phyloP scores from a whole-genome alignment of 2,888 invertebrate genomes.

The Diarsia dahlii region DNA sequence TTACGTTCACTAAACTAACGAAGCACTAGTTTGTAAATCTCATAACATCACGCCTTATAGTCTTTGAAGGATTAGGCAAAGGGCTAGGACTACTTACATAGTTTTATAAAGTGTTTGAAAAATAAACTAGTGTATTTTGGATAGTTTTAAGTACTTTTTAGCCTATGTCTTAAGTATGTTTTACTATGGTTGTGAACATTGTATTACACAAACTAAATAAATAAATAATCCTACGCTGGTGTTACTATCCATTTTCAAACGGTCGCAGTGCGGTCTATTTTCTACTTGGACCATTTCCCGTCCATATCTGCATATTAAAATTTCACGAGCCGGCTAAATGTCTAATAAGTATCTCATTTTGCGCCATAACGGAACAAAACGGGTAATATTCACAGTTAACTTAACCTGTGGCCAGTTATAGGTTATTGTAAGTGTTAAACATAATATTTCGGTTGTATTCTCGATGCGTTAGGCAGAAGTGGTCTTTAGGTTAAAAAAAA shows the following conservation, averaged over 20 bases:
- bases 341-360: conserved; percentile 33
- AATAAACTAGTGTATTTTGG: background rate
- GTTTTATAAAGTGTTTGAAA: background rate
- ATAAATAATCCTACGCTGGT: background rate
- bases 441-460: background rate
- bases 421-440: conserved; percentile 7
- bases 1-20: background rate
- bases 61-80: too few relatives aligned
- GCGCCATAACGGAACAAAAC: conserved; percentile 32
- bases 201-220: too few relatives aligned
- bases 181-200: too few relatives aligned
- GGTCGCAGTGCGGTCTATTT: background rate
- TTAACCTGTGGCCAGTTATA: conserved; percentile 38
- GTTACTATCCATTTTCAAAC: background rate
- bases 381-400: conserved; percentile 50
- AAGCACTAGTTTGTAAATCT: background rate
- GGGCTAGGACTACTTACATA: too few relatives aligned
- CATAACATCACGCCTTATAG: too few relatives aligned
- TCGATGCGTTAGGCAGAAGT: background rate
- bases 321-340: conserved; percentile 45
- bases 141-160: too few relatives aligned
- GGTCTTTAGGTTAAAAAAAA: background rate
- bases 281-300: conserved; percentile 1
- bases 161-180: too few relatives aligned
- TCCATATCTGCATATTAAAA: conserved; percentile 50